These are phyloP conservation scores for Montipora cactus DNA, from an alignment of 64 coral and sea anemone genomes.

Conservation along the genomic window DNA sequence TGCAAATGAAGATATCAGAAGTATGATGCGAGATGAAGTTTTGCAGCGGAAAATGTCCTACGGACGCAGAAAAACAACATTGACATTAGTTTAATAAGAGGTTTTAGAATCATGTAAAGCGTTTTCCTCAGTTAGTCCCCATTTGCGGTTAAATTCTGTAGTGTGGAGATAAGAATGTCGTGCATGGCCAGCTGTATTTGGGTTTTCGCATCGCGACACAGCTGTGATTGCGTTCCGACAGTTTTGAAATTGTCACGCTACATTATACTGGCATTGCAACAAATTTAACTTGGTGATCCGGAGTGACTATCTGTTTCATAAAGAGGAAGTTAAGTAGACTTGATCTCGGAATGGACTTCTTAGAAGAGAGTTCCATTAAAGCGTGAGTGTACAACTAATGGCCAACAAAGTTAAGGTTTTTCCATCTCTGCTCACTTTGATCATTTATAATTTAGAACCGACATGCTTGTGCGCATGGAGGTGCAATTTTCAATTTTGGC, in stretches of 20 bases:
- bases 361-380: too few species aligned
- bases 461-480: not conserved
- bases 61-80: not conserved
- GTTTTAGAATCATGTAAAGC: not conserved
- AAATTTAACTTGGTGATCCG: not conserved
- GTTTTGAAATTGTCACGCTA: not conserved
- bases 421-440: not conserved
- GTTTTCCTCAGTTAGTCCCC: not conserved
- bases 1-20: not conserved
- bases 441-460: not conserved
- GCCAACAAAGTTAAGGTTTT: not conserved
- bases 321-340: not conserved
- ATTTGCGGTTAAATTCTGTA: not conserved
- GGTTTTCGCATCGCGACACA: not conserved
- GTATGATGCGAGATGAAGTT: not conserved
- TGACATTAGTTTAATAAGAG: not conserved
- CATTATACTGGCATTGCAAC: not conserved
- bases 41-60: not conserved
- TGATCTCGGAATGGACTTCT: too few species aligned
- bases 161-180: not conserved
- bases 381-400: too few species aligned
- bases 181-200: not conserved
- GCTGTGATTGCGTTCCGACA: not conserved
- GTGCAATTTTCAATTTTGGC: not conserved
- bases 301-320: not conserved